Conservation (phyloP, 2,888 invertebrate species). For the Onchidella celtica region DNA sequence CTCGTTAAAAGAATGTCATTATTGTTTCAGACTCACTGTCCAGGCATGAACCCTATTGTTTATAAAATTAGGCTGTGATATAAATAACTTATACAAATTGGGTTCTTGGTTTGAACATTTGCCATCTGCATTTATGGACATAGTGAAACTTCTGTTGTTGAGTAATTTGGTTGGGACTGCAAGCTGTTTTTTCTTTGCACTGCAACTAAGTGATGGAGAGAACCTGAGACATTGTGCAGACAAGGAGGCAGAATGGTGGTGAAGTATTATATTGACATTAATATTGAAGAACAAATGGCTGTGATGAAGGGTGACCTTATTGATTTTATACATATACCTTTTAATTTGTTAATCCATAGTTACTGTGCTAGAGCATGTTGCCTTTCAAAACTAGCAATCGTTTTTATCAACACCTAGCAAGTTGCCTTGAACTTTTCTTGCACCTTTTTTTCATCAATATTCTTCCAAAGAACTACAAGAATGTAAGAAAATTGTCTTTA, state of each 20-base stretch:
- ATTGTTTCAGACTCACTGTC: no score
- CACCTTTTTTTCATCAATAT: not conserved
- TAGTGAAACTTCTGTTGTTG: no score
- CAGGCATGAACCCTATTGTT: no score
- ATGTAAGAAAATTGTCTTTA: not conserved
- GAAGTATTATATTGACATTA: conserved; percentile 2
- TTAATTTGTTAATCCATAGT: not conserved
- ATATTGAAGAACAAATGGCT: conserved; percentile 22
- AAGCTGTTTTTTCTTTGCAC: not conserved
- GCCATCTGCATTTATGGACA: no score
- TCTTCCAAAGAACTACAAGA: not conserved
- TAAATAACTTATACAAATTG: no score
- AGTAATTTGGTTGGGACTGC: no score
- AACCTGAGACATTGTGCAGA: not conserved
- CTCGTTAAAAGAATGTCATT: no score
- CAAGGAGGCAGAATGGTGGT: not conserved
- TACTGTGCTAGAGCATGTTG: not conserved
- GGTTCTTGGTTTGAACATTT: no score
- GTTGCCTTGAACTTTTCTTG: not conserved
- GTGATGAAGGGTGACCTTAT: conserved; percentile 29
- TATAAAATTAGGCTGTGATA: no score
- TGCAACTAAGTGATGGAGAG: not conserved
- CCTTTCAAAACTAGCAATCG: conserved; percentile 8
- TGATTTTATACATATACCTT: not conserved
- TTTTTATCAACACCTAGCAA: not conserved